Base-by-base conservation (phyloP, 2,888 invertebrate genomes). In the Xanthorhoe designata region DNA sequence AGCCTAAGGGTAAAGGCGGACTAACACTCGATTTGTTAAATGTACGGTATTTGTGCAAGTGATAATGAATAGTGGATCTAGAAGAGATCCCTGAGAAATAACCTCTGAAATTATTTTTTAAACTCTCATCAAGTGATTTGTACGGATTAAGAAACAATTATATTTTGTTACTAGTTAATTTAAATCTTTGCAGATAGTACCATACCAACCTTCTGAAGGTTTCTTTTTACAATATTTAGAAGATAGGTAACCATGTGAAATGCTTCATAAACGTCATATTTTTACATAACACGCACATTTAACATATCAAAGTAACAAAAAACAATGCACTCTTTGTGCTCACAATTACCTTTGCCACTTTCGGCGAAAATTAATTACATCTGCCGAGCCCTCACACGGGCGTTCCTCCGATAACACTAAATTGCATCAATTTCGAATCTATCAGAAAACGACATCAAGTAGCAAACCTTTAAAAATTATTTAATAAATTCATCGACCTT, bases 1-100 rank as follows among this genome's bases (percentile, higher is more conserved):
- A 90, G 92, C 90, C 92, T 90, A 89, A 87, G 77, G 79, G 83
- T 88, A 89, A 83, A 92, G 92, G 92, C 92, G 91, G 92, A 92
- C 86, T 88, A 86, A 83, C 75, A 84, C 81, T 78, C 79, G 82
- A 81, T 79, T 83, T 84, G 85, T 85, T 86, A 86, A 85, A 86
- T 85, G 82, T 81, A 83, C 81, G 78, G 56, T 72, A 58, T 64
- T 68, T 66, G 65, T 68, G 51, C 47, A 68, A 38, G 29, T 52
- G 58, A 58, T 67, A 52, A 65, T 68, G n/a, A 71, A 68, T 49
- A 69, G 45, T 57, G 70, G 70, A 45, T 73, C 68, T 24, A 73
- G 47, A 64, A 68, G 13, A 32, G 59, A 51, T 18, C 68, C 74
- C 49, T 67, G 66, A 9, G 57, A 51, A 6, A 69, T 49, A 38